Conservation (phyloP, 2,888 invertebrate species). For the Cataglyphis albicans region DNA sequence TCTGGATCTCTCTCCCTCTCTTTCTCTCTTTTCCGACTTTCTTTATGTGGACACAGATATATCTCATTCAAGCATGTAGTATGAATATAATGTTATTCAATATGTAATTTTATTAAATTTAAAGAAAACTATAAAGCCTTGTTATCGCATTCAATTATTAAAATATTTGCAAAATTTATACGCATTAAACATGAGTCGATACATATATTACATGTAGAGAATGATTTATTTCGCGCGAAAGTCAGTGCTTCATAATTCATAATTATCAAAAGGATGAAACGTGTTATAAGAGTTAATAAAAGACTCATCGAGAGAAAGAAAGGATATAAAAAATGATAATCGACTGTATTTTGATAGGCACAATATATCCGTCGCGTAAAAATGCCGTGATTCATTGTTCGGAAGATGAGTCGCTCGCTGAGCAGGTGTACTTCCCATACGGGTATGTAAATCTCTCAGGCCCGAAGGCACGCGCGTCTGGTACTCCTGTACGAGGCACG, state of each 20-base stretch:
- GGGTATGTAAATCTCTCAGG: constrained; percentile 69
- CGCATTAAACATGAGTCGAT: background rate
- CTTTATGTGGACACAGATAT: constrained; percentile 1
- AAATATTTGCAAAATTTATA: background rate
- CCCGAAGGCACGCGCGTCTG: constrained; percentile 70
- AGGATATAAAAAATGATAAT: constrained; percentile 24
- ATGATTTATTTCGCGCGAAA: background rate
- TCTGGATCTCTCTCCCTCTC: background rate
- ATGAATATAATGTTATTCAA: background rate
- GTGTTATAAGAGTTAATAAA: constrained; percentile 3
- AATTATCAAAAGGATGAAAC: background rate
- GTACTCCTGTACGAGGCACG: constrained; percentile 33
- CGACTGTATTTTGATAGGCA: constrained; percentile 18
- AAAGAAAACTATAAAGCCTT: background rate
- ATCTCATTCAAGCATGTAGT: background rate
- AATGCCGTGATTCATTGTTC: constrained; percentile 50
- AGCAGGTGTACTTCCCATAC: constrained; percentile 70
- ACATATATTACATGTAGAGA: background rate
- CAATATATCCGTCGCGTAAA: constrained; percentile 47
- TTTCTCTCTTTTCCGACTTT: constrained; percentile 18
- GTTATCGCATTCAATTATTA: background rate
- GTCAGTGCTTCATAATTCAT: background rate
- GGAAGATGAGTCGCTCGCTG: constrained; percentile 33
- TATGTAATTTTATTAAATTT: constrained; percentile 5
- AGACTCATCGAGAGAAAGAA: constrained; percentile 18